Conservation (phyloP, 2,888 invertebrate species). For the Lymantria dispar region DNA sequence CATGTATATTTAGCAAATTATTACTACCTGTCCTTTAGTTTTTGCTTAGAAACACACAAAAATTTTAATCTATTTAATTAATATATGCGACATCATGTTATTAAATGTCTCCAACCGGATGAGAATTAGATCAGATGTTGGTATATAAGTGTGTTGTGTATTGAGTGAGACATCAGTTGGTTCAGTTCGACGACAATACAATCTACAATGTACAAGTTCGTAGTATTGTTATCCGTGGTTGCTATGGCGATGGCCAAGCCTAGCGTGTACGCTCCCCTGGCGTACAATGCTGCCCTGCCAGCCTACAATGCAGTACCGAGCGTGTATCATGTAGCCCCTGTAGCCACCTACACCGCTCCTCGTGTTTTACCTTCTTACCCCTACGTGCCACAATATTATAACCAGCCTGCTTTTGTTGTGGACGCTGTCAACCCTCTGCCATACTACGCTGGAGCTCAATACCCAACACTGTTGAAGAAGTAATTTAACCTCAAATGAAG, state of each 20-base stretch:
- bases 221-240: constrained; percentile 84
- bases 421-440: constrained; percentile 73
- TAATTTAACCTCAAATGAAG: too few species aligned
- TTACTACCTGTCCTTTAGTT: too few species aligned
- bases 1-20: too few species aligned
- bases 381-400: constrained; percentile 52
- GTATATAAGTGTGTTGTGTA: constrained; percentile 3
- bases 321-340: constrained; percentile 45
- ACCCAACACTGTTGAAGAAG: constrained; percentile 35
- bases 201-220: constrained; percentile 79
- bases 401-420: constrained; percentile 70
- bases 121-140: not conserved
- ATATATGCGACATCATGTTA: too few species aligned
- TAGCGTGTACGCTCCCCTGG: constrained; percentile 36
- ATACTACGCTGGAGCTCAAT: constrained; percentile 26
- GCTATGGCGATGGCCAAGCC: constrained; percentile 83
- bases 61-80: too few species aligned
- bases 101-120: not conserved
- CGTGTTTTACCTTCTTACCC: constrained; percentile 35
- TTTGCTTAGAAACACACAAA: not conserved
- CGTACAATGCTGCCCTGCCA: constrained; percentile 45
- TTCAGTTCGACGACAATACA: constrained; percentile 62
- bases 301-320: constrained; percentile 41
- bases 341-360: constrained; percentile 23
- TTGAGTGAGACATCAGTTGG: constrained; percentile 62